These are phyloP conservation scores for Puma concolor DNA, from an alignment of 2,113 vertebrate genomes.

Conservation along the genomic window DNA sequence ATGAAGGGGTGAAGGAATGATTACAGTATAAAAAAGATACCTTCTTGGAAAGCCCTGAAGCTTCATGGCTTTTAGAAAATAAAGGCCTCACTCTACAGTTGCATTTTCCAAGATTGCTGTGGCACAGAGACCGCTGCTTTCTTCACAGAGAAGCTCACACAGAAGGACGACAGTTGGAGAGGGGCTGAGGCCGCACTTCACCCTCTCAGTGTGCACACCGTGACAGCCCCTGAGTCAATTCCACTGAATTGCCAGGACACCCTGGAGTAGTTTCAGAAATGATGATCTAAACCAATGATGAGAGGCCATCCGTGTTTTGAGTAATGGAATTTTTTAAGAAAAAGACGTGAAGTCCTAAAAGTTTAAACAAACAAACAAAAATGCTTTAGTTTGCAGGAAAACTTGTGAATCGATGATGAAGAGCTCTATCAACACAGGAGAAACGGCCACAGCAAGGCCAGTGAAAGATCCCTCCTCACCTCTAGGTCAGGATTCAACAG, in stretches of 20 bases:
- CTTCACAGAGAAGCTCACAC: background rate
- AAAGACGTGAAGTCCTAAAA: background rate
- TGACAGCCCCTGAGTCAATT: background rate
- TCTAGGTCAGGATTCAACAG: background rate
- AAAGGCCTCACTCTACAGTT: background rate
- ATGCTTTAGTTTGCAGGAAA: background rate
- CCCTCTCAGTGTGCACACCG: background rate
- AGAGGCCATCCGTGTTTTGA: background rate
- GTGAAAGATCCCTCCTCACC: background rate
- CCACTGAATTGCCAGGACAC: background rate
- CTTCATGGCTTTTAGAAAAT: conserved; percentile 10
- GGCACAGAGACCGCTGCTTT: background rate
- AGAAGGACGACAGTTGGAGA: background rate
- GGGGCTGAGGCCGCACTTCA: background rate
- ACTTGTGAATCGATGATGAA: background rate
- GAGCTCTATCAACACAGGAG: background rate
- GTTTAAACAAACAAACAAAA: background rate
- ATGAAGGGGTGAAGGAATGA: background rate
- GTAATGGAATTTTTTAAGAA: background rate
- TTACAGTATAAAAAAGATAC: background rate
- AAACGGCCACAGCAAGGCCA: background rate
- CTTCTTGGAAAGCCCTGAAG: background rate
- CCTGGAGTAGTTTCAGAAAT: background rate
- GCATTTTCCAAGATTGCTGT: background rate
- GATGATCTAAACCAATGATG: background rate